These are phyloP conservation scores for Stigmatopora argus DNA, from an alignment of 2,113 vertebrate genomes.

Conservation along the genomic window DNA sequence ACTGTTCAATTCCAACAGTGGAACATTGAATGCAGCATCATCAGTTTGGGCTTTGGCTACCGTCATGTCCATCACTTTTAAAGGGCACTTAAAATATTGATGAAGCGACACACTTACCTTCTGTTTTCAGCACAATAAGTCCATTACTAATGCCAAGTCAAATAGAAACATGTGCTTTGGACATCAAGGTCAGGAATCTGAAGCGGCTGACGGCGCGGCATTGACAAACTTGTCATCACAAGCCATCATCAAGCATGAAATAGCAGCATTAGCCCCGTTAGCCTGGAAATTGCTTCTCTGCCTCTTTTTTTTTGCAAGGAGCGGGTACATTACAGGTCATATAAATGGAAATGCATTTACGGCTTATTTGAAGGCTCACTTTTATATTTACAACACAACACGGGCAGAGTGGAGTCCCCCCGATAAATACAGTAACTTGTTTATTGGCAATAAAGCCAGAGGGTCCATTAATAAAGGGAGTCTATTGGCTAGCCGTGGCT, in stretches of 20 bases:
- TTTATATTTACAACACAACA: constrained; percentile 27
- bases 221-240: constrained; percentile 64
- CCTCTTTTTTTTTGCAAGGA: constrained; percentile 40
- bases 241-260: constrained; percentile 59
- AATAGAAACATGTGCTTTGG: constrained; percentile 33
- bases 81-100: not conserved
- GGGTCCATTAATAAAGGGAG: constrained; percentile 47
- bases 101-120: constrained; percentile 8
- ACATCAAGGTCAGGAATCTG: constrained; percentile 51
- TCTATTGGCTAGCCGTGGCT: constrained; percentile 44
- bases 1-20: too few relatives aligned
- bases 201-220: constrained; percentile 36
- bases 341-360: constrained; percentile 58
- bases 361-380: constrained; percentile 46
- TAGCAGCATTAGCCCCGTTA: constrained; percentile 62
- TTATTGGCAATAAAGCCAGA: constrained; percentile 30
- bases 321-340: constrained; percentile 47
- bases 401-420: not conserved
- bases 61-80: too few relatives aligned
- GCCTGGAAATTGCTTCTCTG: constrained; percentile 61
- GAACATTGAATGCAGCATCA: too few relatives aligned
- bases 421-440: constrained; percentile 29
- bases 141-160: constrained; percentile 22
- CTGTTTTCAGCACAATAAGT: constrained; percentile 3
- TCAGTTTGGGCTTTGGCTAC: too few relatives aligned